These are phyloP conservation scores for Biston betularia DNA, from an alignment of 2,888 invertebrate genomes.

Conservation along the genomic window DNA sequence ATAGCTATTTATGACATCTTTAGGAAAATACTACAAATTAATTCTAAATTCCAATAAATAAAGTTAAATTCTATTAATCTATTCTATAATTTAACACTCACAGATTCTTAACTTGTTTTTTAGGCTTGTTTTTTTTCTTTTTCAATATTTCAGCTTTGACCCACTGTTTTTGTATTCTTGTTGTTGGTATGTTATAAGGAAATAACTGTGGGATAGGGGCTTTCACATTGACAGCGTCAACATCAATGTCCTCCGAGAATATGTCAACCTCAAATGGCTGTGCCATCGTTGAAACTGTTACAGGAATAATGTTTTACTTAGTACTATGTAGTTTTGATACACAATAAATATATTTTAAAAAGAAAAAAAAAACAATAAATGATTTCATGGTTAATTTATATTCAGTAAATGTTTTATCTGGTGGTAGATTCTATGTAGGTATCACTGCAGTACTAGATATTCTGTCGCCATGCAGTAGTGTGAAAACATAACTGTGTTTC, in stretches of 20 bases:
- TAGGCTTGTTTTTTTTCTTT: not conserved
- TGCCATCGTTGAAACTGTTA: constrained; percentile 5
- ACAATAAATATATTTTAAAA: too few relatives aligned
- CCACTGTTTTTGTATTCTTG: constrained; percentile 1
- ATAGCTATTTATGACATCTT: too few relatives aligned
- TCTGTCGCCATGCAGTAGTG: too few relatives aligned
- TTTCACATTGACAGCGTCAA: constrained; percentile 3
- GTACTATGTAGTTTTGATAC: not conserved
- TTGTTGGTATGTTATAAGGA: not conserved
- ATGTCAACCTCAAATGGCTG: not conserved
- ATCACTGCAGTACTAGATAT: too few relatives aligned
- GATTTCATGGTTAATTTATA: too few relatives aligned
- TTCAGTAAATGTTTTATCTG: too few relatives aligned
- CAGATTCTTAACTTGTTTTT: not conserved
- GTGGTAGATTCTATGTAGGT: too few relatives aligned
- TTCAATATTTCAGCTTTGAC: not conserved
- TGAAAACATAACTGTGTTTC: too few relatives aligned
- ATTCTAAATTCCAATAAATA: too few relatives aligned
- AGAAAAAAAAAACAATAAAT: too few relatives aligned
- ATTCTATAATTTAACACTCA: not conserved
- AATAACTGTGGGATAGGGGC: not conserved
- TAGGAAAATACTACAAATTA: too few relatives aligned
- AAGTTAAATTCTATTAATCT: too few relatives aligned
- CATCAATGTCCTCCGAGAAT: constrained; percentile 5
- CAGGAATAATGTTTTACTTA: not conserved